Evolutionary conservation across 1,140 invertebrate species (phyloP).

Genomic region (Hyles euphorbiae): DNA sequence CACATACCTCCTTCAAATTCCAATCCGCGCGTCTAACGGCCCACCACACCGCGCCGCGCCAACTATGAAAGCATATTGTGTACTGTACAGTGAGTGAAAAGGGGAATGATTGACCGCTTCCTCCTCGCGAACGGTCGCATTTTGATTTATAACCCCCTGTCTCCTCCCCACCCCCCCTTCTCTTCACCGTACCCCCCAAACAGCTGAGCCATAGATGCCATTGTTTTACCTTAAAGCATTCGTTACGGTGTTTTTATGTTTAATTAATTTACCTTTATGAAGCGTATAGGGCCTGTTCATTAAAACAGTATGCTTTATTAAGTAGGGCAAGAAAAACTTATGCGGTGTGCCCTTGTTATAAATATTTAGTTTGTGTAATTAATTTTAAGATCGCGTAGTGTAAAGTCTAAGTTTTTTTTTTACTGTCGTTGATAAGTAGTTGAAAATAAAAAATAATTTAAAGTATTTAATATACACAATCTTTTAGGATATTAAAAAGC

Average conservation of each 20-base stretch:
- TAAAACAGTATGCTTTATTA: too few relatives aligned
- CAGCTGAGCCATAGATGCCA: slow-evolving; percentile 21
- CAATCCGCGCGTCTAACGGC: slow-evolving; percentile 14
- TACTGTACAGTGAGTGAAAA: slow-evolving; percentile 22
- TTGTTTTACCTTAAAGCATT: slow-evolving; percentile 50
- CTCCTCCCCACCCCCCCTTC: too few relatives aligned
- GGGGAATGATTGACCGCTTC: slow-evolving; percentile 62
- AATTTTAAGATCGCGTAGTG: too few relatives aligned
- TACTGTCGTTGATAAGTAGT: too few relatives aligned
- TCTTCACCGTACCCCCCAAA: slow-evolving; percentile 6
- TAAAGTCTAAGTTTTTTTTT: too few relatives aligned
- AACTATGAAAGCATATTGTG: slow-evolving; percentile 26
- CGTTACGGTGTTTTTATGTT: slow-evolving; percentile 13
- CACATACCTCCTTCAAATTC: too few relatives aligned
- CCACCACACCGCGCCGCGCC: slow-evolving; percentile 12
- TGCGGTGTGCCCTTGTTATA: too few relatives aligned
- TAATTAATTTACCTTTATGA: slow-evolving; percentile 33
- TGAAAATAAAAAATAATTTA: too few relatives aligned
- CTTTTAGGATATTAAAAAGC: too few relatives aligned
- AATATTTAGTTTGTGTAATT: too few relatives aligned
- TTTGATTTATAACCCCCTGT: slow-evolving; percentile 43
- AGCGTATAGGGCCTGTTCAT: background rate
- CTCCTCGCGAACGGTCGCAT: slow-evolving; percentile 43
- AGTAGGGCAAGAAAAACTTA: too few relatives aligned
- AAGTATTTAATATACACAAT: too few relatives aligned